Conservation (phyloP, 2,888 invertebrate genomes). For the Synanthedon formicaeformis region DNA sequence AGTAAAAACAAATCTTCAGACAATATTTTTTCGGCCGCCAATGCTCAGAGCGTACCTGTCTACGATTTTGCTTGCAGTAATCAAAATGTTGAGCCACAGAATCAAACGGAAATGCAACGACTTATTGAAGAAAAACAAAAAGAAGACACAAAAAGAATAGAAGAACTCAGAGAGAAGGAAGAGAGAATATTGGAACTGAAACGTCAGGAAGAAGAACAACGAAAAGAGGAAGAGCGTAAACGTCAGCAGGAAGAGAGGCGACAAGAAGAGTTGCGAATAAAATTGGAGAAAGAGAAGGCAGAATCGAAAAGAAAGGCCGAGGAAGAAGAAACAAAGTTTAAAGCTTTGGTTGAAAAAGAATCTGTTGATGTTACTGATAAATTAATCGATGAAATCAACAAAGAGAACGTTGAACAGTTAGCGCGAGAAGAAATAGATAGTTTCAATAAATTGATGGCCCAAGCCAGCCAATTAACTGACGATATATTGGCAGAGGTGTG, state of each 20-base stretch:
- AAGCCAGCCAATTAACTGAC: slow-evolving; percentile 30
- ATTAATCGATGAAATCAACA: slow-evolving; percentile 34
- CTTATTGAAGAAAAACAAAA: slow-evolving; percentile 16
- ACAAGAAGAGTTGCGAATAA: slow-evolving; percentile 20
- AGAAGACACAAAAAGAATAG: slow-evolving; percentile 11
- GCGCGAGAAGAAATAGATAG: slow-evolving; percentile 40
- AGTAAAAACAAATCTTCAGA: slow-evolving; percentile 49
- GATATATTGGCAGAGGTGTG: slow-evolving; percentile 37
- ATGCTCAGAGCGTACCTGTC: slow-evolving; percentile 18
- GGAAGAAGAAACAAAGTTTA: slow-evolving; percentile 38
- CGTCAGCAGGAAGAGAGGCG: slow-evolving; percentile 7
- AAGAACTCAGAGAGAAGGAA: slow-evolving; percentile 8
- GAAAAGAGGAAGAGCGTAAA: slow-evolving; percentile 28
- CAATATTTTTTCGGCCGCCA: slow-evolving; percentile 41
- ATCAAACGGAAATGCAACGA: slow-evolving; percentile 9
- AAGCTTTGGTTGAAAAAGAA: slow-evolving; percentile 44
- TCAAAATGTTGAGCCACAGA: background rate
- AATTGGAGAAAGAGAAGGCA: slow-evolving; percentile 42
- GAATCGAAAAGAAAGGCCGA: slow-evolving; percentile 41
- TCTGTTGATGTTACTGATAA: slow-evolving; percentile 37
- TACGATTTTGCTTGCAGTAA: slow-evolving; percentile 40
- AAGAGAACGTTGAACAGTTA: slow-evolving; percentile 28
- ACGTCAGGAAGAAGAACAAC: slow-evolving; percentile 32
- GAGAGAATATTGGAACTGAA: slow-evolving; percentile 14
- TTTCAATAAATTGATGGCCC: slow-evolving; percentile 28